Evolutionary conservation across 2,797 vertebrate genomes (phyloP).

Genomic region (Heteromormyrus szaboi): DNA sequence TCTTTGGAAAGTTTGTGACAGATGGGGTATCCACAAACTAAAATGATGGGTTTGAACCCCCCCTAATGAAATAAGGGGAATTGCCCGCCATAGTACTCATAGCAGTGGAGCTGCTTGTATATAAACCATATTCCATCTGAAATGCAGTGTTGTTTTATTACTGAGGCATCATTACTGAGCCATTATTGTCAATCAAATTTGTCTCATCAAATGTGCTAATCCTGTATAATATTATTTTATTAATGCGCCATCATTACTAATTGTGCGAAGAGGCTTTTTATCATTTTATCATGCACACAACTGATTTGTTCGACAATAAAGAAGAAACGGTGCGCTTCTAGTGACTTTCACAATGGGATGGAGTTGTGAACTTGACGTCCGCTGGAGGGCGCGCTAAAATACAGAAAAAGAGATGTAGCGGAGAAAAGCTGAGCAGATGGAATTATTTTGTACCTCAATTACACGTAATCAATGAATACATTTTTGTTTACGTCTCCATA

Average conservation of each 20-base stretch:
- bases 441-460: background rate
- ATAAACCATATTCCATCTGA: background rate
- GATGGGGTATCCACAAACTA: background rate
- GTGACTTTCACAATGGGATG: background rate
- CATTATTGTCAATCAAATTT: background rate
- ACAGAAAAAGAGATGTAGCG: background rate
- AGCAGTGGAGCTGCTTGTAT: background rate
- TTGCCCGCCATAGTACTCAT: background rate
- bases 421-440: background rate
- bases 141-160: background rate
- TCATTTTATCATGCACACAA: background rate
- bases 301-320: background rate
- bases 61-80: background rate
- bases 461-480: background rate
- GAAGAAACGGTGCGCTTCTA: background rate
- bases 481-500: background rate
- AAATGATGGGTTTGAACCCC: background rate
- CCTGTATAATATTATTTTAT: background rate
- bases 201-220: background rate
- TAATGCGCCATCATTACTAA: background rate
- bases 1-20: background rate
- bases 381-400: background rate
- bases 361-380: background rate
- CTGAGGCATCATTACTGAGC: background rate
- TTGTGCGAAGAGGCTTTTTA: background rate